These are phyloP conservation scores for Darevskia nairensis DNA, from an alignment of 2,797 vertebrate species.

Conservation along the genomic window DNA sequence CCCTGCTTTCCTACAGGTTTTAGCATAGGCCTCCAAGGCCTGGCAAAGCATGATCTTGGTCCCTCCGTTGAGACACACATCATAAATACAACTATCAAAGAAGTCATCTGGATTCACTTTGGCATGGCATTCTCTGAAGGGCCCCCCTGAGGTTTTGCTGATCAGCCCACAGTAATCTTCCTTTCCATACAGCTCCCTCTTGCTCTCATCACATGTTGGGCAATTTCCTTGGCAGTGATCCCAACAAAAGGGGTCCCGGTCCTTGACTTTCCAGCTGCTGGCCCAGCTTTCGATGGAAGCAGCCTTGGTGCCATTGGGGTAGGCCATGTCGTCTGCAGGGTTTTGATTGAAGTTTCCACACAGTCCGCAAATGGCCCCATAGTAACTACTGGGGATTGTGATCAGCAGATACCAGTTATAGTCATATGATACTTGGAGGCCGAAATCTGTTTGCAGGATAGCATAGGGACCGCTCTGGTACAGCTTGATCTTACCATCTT, in stretches of 20 bases:
- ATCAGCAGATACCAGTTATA: conserved; percentile 68
- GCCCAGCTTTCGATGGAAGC: conserved; percentile 74
- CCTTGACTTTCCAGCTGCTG: conserved; percentile 76
- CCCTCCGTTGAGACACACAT: conserved; percentile 78
- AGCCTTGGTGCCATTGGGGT: conserved; percentile 67
- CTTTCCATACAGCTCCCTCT: conserved; percentile 43
- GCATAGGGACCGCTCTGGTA: conserved; percentile 66
- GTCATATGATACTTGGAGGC: conserved; percentile 78
- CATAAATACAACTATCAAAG: conserved; percentile 80
- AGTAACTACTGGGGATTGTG: conserved; percentile 76
- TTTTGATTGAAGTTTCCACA: conserved; percentile 83
- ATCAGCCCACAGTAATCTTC: conserved; percentile 75
- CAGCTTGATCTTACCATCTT: conserved; percentile 57
- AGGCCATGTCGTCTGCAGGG: conserved; percentile 69
- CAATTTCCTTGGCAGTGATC: conserved; percentile 75
- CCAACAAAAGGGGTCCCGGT: conserved; percentile 75
- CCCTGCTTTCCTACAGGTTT: conserved; percentile 74
- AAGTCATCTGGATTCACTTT: conserved; percentile 71
- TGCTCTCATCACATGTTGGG: conserved; percentile 66
- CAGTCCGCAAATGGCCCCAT: conserved; percentile 71
- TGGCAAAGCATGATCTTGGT: conserved; percentile 75
- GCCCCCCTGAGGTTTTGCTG: conserved; percentile 62
- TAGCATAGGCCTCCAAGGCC: conserved; percentile 75
- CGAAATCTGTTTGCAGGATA: conserved; percentile 71
- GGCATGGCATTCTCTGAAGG: conserved; percentile 76